Base-by-base conservation (phyloP, 1,140 invertebrate genomes). In the Trinorchestia longiramus region DNA sequence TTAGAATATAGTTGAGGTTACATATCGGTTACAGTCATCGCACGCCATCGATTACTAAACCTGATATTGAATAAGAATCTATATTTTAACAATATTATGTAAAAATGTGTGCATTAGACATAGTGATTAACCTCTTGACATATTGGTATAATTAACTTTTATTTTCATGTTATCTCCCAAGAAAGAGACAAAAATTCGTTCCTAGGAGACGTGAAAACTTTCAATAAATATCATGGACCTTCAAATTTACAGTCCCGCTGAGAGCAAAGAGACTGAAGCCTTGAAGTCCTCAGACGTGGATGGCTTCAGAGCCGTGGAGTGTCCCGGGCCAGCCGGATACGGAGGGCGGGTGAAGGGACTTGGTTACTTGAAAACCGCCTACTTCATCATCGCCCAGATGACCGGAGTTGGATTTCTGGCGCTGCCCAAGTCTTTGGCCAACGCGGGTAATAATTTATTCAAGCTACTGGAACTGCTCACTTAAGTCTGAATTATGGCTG, bases 321-420 rank as follows among this genome's bases (percentile, higher is more conserved):
- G 0, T 3, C 43, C 92, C 40, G 44, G 43, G 17, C 92, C 92
- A 0, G 92, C 92, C 6, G 92, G 92, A 0, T 40, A 94, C 43
- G 92, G 92, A n/a, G 92, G 92, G 8, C 6, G 92, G 11, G 92
- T 94, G 43, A 94, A 45, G 40, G 96, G 95, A 23, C 94, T 96
- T 41, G 77, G 95, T 41, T 92, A 91, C 45, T 28, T 87, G 28
- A 95, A 95, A 57, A 91, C 94, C 17, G 45, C 95, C 42, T 96
- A 96, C 95, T 96, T 95, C 90, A 57, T 96, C 42, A 94, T 96
- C 17, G 95, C 96, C 19, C 96, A 96, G 43, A 96, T 96, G 96
- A 95, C 96, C 19, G 96, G 96, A 4, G 96, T 95, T 43, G 95
- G 95, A n/a, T 96, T 96, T 43, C 42, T 96, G n/a, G 96, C 96